These are phyloP conservation scores for Australoheros scitulus DNA, from an alignment of 2,113 vertebrate species.

Conservation along the genomic window DNA sequence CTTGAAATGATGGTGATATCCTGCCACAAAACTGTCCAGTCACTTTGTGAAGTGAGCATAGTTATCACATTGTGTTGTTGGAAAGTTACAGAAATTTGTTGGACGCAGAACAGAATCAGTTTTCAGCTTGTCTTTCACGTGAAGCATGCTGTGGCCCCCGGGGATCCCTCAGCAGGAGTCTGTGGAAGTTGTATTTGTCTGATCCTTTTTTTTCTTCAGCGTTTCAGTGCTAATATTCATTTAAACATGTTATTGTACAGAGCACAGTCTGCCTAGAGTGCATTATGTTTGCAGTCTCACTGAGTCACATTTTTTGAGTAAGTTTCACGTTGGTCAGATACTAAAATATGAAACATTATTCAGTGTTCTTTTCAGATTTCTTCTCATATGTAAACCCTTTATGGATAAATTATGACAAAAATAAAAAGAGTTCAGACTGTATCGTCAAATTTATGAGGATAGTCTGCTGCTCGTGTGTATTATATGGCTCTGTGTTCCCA, in stretches of 20 bases:
- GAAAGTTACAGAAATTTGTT: neutral
- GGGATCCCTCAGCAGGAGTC: neutral
- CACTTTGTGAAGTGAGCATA: neutral
- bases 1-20: neutral
- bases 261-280: neutral
- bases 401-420: neutral
- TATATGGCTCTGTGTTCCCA: conserved; percentile 5
- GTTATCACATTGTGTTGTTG: neutral
- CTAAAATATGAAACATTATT: neutral
- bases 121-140: neutral
- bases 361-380: neutral
- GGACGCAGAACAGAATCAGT: neutral
- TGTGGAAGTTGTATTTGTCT: neutral
- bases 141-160: neutral
- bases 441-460: neutral
- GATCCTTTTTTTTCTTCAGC: neutral
- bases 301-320: neutral
- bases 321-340: neutral
- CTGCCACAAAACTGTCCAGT: neutral
- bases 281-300: neutral
- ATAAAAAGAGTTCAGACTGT: neutral
- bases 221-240: neutral
- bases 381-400: neutral
- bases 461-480: conserved; percentile 5
- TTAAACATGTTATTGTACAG: neutral